These are phyloP conservation scores for Silurus asotus DNA, from an alignment of 2,113 vertebrate species.

Conservation along the genomic window DNA sequence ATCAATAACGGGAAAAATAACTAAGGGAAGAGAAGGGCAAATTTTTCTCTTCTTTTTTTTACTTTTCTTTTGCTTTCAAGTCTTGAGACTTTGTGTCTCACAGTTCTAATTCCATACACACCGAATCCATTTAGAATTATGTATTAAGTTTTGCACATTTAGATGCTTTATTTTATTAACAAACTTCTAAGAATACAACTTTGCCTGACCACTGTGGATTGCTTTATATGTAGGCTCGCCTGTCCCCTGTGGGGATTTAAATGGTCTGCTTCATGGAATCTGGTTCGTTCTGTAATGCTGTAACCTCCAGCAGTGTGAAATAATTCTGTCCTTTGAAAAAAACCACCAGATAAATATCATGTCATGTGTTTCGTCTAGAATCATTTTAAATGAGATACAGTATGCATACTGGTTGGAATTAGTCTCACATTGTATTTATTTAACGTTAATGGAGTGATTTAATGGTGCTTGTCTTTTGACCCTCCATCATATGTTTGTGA, in stretches of 20 bases:
- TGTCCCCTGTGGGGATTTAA: slow-evolving; percentile 9
- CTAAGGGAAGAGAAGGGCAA: slow-evolving; percentile 17
- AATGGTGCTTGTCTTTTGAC: neutral
- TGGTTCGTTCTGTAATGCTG: neutral
- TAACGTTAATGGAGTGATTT: neutral
- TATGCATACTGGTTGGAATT: neutral
- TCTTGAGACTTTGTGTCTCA: neutral
- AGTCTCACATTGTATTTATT: neutral
- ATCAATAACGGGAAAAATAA: slow-evolving; percentile 8
- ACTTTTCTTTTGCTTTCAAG: neutral
- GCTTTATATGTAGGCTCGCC: slow-evolving; percentile 14
- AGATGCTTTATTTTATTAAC: neutral
- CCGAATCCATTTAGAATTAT: neutral
- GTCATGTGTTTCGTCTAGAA: neutral
- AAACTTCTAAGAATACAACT: neutral
- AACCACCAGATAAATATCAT: slow-evolving; percentile 11
- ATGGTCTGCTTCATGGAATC: neutral
- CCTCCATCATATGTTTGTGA: neutral
- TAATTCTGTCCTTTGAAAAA: neutral
- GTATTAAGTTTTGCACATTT: neutral
- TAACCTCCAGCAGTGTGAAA: neutral
- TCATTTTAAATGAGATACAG: slow-evolving; percentile 10
- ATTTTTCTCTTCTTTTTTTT: slow-evolving; percentile 23
- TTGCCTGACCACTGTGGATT: neutral
- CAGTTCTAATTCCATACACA: neutral